Base-by-base conservation (phyloP, 2,797 vertebrate species). In the Paramormyrops hopkinsi region DNA sequence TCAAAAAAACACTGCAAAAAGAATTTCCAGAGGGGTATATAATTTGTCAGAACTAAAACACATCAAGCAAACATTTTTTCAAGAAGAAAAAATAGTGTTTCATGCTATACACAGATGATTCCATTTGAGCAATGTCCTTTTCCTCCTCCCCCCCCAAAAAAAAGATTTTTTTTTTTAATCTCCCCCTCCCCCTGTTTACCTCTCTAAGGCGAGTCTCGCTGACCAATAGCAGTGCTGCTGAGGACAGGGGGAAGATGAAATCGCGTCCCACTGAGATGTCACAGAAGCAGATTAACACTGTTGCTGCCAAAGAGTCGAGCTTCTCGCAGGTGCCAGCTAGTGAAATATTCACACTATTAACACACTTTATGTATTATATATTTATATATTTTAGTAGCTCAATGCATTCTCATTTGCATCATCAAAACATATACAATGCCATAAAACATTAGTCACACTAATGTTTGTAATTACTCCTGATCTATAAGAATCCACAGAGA, bases 241-340 rank as follows among this genome's bases (percentile, higher is more conserved):
- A 94, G 92, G 93, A 94, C 93, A 94, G 92, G 93, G 92, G 93
- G 65, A 90, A 86, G 89, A 91, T 91, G 91, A 90, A 93, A 91
- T 92, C 90, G 91, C 92, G 92, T 93, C 93, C 92, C 90, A 93
- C 93, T 93, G 91, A 91, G 88, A 91, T 93, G 93, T 91, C 92
- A 90, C 88, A 90, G 91, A 93, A 92, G 92, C 92, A 93, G 94
- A 94, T 93, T 93, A 95, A 95, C 92, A 92, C 90, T 46, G 89
- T 92, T 91, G 25, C 33, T 93, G 92, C 88, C 90, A 92, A 93
- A 92, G 65, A 89, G 91, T 92, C 93, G 92, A 93, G 93, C 93
- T 92, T 91, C 90, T 89, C 0, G 59, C 90, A 90, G 91, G 91
- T 94, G 93, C 91, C 93, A 94, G 92, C 93, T 93, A 93, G 48